phyloP scores from a whole-genome alignment of 2,797 vertebrate genomes.

The Parotocinclus haroldoi region DNA sequence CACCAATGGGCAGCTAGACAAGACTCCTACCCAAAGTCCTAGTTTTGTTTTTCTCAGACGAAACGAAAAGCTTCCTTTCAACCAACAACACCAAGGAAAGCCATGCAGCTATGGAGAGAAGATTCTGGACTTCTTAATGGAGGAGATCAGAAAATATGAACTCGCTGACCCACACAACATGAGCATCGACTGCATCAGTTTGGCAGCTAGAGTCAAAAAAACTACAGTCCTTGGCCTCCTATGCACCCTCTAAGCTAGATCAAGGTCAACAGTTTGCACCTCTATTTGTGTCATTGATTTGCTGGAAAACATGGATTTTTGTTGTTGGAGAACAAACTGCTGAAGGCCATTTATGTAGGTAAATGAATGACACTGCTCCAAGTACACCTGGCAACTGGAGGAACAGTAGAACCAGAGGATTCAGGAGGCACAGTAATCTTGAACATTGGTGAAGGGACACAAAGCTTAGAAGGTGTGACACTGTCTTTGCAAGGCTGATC shows the following conservation, averaged over 20 bases:
- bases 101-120: slow-evolving; percentile 36
- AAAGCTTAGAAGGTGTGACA: slow-evolving; percentile 44
- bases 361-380: slow-evolving; percentile 45
- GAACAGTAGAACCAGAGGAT: slow-evolving; percentile 49
- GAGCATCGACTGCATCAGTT: slow-evolving; percentile 7
- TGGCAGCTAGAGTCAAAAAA: slow-evolving; percentile 11
- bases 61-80: slow-evolving; percentile 37
- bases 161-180: neutral
- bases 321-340: slow-evolving; percentile 49
- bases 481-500: slow-evolving; percentile 44
- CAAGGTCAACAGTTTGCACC: slow-evolving; percentile 41
- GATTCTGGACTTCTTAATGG: slow-evolving; percentile 36
- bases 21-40: slow-evolving; percentile 50
- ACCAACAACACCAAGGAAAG: slow-evolving; percentile 26
- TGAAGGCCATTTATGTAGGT: slow-evolving; percentile 50
- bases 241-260: slow-evolving; percentile 23
- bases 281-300: slow-evolving; percentile 42
- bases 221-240: slow-evolving; percentile 10
- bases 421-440: slow-evolving; percentile 55
- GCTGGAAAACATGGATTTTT: slow-evolving; percentile 42
- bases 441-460: slow-evolving; percentile 44
- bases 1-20: slow-evolving; percentile 47
- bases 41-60: slow-evolving; percentile 37
- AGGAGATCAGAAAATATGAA: slow-evolving; percentile 27
- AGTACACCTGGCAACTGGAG: slow-evolving; percentile 39